Evolutionary conservation across 2,797 vertebrate genomes (phyloP), one percentile per base, ranked within the genome.

Genomic region (Parotocinclus haroldoi): DNA sequence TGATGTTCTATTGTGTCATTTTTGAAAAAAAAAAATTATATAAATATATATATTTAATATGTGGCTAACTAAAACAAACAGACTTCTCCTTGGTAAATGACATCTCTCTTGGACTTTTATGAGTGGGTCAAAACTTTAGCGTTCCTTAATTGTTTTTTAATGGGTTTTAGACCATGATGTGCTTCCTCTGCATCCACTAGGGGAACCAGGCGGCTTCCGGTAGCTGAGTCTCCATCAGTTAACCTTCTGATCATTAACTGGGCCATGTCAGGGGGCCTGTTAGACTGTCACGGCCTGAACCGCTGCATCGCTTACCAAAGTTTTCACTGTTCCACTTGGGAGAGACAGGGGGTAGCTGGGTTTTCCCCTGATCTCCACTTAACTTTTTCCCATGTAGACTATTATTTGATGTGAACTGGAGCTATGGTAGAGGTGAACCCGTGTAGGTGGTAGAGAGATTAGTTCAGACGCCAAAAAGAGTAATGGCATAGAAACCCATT

Each of bases 181-280:
- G 76, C 77, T 82, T 82, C 80, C 81, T 75, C 68, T 76, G 57
- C 39, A 75, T 70, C 76, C 81, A 61, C 81, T 73, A 54, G 76
- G 78, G 75, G 80, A 83, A 80, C 75, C 77, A 75, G 84, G 80
- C 82, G 80, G 77, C 83, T 84, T 84, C 83, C 82, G 74, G 83
- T 85, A 82, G 77, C 77, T 42, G 60, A 81, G 88, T 91, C 86
- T 89, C 83, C 81, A 89, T 90, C 88, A 89, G 85, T 89, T 90
- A 89, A 86, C 70, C 75, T 72, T 58, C 72, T 75, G 74, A 82
- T 87, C 82, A 75, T 83, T 86, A 84, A 71, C 75, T 57, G 63
- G 67, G 73, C 67, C 46, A 49, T 51, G 75, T 73, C 72, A 71
- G 68, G 73, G 76, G 84, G 75, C 77, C 75, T 78, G 81, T 86